Conservation (phyloP, 2,888 invertebrate species). For the Anodontia alba region DNA sequence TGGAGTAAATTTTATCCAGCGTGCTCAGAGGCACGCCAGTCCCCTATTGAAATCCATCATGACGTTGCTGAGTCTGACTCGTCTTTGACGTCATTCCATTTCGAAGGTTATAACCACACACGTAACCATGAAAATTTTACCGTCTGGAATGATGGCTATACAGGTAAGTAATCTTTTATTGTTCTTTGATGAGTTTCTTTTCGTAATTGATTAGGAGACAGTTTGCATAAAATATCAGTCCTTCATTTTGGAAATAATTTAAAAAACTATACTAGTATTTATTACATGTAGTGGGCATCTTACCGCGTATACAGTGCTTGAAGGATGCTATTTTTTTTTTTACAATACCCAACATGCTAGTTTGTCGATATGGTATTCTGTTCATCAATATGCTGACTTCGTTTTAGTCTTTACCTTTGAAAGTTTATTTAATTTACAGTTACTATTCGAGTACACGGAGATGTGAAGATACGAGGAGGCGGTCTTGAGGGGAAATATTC, state of each 20-base stretch:
- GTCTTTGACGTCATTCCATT: slow-evolving; percentile 42
- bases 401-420: too few relatives aligned
- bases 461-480: slow-evolving; percentile 54
- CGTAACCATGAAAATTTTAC: slow-evolving; percentile 56
- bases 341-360: too few relatives aligned
- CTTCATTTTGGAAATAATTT: too few relatives aligned
- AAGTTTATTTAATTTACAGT: slow-evolving; percentile 29
- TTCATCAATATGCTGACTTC: too few relatives aligned
- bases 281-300: too few relatives aligned
- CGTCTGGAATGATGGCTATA: slow-evolving; percentile 62
- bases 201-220: too few relatives aligned
- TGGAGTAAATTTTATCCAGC: slow-evolving; percentile 61
- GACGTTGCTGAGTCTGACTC: slow-evolving; percentile 44
- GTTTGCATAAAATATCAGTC: too few relatives aligned
- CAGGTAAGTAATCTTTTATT: slow-evolving; percentile 52
- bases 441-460: slow-evolving; percentile 53
- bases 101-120: slow-evolving; percentile 52
- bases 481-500: slow-evolving; percentile 51
- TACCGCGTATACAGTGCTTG: too few relatives aligned
- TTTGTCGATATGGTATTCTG: too few relatives aligned
- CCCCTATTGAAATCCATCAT: slow-evolving; percentile 65
- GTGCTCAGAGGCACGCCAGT: slow-evolving; percentile 67
- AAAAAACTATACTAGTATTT: too few relatives aligned
- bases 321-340: too few relatives aligned
- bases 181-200: too few relatives aligned